A percentile compares a stretch with the other conserved stretches of the same genome.
These are phyloP conservation scores for Lampropteryx suffumata DNA, from an alignment of 2,888 invertebrate genomes.

Conservation along the genomic window DNA sequence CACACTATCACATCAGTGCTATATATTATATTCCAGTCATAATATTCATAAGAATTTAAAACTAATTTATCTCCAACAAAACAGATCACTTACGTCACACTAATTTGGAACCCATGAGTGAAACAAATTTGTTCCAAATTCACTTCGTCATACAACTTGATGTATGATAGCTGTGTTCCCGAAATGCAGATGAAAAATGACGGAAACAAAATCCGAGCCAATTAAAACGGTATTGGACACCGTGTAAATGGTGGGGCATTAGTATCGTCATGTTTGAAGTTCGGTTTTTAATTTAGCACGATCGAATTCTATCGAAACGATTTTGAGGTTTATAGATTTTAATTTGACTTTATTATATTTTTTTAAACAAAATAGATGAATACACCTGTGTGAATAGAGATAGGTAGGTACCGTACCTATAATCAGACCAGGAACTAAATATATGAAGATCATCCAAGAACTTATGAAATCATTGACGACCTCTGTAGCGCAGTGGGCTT, in stretches of 20 bases:
- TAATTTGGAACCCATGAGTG: slow-evolving; percentile 26
- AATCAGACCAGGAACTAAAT: too few relatives aligned
- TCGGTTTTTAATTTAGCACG: slow-evolving; percentile 24
- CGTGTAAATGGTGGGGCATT: slow-evolving; percentile 47
- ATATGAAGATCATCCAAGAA: too few relatives aligned
- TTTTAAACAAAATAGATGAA: too few relatives aligned
- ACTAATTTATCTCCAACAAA: not conserved
- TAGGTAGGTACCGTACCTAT: too few relatives aligned
- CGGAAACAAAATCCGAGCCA: slow-evolving; percentile 56
- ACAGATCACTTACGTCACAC: not conserved
- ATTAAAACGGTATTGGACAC: slow-evolving; percentile 72
- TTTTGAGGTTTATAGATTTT: too few relatives aligned
- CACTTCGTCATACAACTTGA: slow-evolving; percentile 51
- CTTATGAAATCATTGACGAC: too few relatives aligned
- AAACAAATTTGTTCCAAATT: slow-evolving; percentile 58
- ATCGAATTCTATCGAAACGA: too few relatives aligned
- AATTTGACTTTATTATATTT: too few relatives aligned
- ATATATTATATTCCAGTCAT: not conserved
- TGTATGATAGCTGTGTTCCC: slow-evolving; percentile 32
- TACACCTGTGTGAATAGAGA: too few relatives aligned
- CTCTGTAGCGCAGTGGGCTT: too few relatives aligned
- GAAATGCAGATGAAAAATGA: slow-evolving; percentile 54
- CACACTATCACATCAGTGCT: not conserved
- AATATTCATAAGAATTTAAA: too few relatives aligned
- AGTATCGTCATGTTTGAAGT: slow-evolving; percentile 37